Percentiles rank a stretch among this genome's conserved stretches.
Conservation (phyloP, 2,113 vertebrate genomes). For the Rhodinocichla rosea region DNA sequence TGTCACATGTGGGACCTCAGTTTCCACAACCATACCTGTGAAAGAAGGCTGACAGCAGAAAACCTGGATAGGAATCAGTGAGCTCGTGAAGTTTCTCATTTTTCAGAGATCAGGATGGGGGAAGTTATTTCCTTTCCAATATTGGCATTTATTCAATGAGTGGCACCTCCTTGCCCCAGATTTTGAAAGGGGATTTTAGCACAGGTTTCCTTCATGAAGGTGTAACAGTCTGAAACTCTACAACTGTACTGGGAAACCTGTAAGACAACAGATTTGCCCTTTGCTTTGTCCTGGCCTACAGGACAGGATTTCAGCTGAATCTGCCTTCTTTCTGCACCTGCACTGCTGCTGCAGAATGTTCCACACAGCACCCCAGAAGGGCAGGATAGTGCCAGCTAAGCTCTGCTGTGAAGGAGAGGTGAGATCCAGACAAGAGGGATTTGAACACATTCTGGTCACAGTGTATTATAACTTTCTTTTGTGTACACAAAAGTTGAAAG, state of each 20-base stretch:
- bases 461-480: neutral
- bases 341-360: neutral
- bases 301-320: neutral
- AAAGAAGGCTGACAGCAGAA: neutral
- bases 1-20: neutral
- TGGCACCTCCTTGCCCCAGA: neutral
- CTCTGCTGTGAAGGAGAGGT: neutral
- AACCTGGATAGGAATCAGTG: neutral
- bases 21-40: neutral
- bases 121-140: neutral
- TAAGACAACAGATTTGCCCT: neutral
- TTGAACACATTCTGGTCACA: constrained; percentile 8
- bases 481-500: neutral
- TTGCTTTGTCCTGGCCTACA: neutral
- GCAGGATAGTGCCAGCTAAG: neutral
- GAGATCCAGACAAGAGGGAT: constrained; percentile 14
- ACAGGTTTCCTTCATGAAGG: neutral
- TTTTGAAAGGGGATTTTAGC: neutral
- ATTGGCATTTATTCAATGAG: neutral
- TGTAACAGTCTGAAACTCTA: neutral
- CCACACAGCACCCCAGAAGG: neutral
- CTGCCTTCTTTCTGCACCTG: neutral
- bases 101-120: neutral
- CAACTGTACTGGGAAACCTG: neutral
- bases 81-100: neutral